Conservation (phyloP, 2,888 invertebrate genomes). For the Phortica okadai region DNA sequence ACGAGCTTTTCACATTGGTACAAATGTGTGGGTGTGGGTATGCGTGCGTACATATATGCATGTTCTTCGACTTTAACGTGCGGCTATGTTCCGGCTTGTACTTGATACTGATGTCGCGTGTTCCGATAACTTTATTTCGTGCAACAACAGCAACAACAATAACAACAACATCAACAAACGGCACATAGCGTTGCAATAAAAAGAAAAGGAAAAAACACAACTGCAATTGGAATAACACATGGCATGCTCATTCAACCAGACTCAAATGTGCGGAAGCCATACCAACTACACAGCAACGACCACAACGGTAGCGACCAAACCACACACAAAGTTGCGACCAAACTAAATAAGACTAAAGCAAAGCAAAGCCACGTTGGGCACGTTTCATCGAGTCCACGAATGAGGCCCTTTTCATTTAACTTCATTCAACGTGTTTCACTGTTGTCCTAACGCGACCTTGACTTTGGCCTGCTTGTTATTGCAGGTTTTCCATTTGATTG, state of each 20-base stretch:
- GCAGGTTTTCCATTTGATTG: no score
- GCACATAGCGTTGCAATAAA: neutral
- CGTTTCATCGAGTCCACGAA: no score
- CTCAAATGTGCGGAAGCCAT: neutral
- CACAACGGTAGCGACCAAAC: no score
- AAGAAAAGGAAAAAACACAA: no score
- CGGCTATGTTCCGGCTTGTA: slow-evolving; percentile 29
- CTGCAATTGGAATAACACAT: neutral
- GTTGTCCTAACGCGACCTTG: no score
- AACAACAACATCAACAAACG: neutral
- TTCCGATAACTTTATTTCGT: slow-evolving; percentile 3
- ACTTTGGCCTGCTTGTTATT: no score
- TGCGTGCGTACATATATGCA: neutral
- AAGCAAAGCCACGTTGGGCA: no score
- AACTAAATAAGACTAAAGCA: no score
- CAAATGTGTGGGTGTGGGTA: neutral
- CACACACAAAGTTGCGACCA: no score
- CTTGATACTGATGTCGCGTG: neutral
- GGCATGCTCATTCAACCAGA: slow-evolving; percentile 5
- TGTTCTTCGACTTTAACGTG: neutral
- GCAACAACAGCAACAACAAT: slow-evolving; percentile 2
- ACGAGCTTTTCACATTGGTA: neutral
- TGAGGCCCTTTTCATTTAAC: no score
- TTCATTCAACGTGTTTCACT: no score
- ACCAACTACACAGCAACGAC: no score